Evolutionary conservation across 2,888 invertebrate species (phyloP).

Genomic region (Rhagonycha fulva): DNA sequence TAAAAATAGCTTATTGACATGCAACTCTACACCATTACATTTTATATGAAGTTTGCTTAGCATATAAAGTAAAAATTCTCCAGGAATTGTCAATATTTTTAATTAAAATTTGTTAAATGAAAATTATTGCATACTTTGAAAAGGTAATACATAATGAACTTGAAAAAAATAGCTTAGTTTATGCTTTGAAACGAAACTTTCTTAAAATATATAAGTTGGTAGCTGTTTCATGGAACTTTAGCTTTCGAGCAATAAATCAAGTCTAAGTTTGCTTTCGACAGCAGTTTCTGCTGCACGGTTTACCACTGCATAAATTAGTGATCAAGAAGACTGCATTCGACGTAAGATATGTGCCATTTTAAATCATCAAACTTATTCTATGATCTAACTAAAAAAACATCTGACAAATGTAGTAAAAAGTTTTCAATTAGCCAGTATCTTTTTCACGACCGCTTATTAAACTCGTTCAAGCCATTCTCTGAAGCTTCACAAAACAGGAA

Average conservation of each 20-base stretch:
- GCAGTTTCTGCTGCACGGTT: conserved; percentile 33
- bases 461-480: background rate
- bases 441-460: conserved; percentile 1
- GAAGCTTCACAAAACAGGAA: conserved; percentile 1
- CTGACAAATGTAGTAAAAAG: background rate
- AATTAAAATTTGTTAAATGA: conserved; percentile 15
- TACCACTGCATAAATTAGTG: conserved; percentile 33
- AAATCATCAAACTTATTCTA: conserved; percentile 27
- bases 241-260: conserved; percentile 31
- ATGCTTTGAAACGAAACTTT: conserved; percentile 26
- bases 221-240: conserved; percentile 31
- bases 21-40: conserved; percentile 4
- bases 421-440: background rate
- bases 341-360: conserved; percentile 32
- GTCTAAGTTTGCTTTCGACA: conserved; percentile 32
- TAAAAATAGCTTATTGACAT: conserved; percentile 26
- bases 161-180: conserved; percentile 18
- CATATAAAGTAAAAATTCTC: background rate
- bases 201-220: conserved; percentile 31
- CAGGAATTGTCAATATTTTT: conserved; percentile 8
- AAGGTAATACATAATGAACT: conserved; percentile 12
- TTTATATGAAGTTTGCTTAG: conserved; percentile 1
- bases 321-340: conserved; percentile 31
- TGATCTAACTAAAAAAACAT: background rate
- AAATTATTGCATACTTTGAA: background rate